Evolutionary conservation across 2,888 invertebrate genomes (phyloP), one percentile per base, ranked within the genome.

Genomic region (Volucella bombylans): DNA sequence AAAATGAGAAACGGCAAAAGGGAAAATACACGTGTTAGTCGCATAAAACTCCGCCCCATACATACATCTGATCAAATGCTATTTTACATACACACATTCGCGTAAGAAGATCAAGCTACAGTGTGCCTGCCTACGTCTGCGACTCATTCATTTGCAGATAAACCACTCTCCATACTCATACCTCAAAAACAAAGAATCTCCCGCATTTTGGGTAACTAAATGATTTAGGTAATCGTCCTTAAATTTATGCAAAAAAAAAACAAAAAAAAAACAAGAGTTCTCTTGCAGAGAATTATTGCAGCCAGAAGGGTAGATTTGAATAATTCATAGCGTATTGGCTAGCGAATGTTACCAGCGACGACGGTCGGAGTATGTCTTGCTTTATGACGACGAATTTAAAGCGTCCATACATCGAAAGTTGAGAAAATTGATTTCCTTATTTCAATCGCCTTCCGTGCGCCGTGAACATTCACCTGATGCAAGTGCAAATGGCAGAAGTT

Each of bases 161-260:
- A 54, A 57, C 39, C 12, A 11, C 57, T 12, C 41, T 57, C 50
- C 50, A 38, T 55, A 54, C 43, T 64, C 64, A 38, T 55, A 54
- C 43, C 55, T 45, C 45, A 47, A 64, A 39, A 31, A 65, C 61
- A 68, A 49, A 59, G 55, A 74, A 69, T 76, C 69, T 64, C 18
- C 67, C 59, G 64, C 57, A 64, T 69, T 57, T 52, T 54, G 23
- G 80, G 74, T 71, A 83, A 74, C 83, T 76, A 83, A 81, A 85
- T 85, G 85, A 85, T 85, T 85, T 85, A 81, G 85, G 81, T 81
- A 85, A 85, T 85, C 76, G 81, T 71, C 76, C 76, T 81, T 77
- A 72, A 81, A 76, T 81, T 71, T 85, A 85, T 81, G 85, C 77
- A 77, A 57, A 67, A 54, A 61, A 77, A 59, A 67, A 59, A 23